Base-by-base conservation (phyloP, 2,797 vertebrate genomes). In the Heteromormyrus szaboi region DNA sequence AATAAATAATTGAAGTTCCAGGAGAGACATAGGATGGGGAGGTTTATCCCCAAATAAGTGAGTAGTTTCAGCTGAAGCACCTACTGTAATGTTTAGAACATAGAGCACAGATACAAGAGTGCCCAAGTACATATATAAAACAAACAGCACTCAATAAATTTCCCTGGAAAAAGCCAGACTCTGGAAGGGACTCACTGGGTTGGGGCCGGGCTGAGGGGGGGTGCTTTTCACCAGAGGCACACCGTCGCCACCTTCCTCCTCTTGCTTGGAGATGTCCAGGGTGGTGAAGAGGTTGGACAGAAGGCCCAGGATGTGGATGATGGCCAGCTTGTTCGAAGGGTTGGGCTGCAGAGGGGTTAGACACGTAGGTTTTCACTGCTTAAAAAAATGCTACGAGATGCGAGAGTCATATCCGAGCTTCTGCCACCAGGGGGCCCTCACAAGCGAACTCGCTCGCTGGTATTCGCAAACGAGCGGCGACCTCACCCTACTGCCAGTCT, bases 251-350 rank as follows among this genome's bases (percentile, higher is more conserved):
- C 95, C 95, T 92, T 99, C 98, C 0, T 99, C 98, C 12, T 99
- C 98, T 0, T 99, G 98, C 93, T 98, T 99, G 95, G 97, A 99
- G 95, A 99, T 97, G 91, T 99, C 98, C 88, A 99, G 93, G 0
- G 99, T 99, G 44, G 98, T 99, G 93, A 99, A 99, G 90, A 99
- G 96, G 93, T 99, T 99, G 92, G 99, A 99, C 51, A 99, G 96
- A 90, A 99, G 96, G 37, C 99, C 98, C 93, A 99, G 92, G 91
- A 99, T 99, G 92, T 99, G 99, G 93, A 99, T 98, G 92, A 99
- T 99, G 54, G 99, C 98, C 94, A 99, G 92, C 88, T 99, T 99
- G 93, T 99, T 99, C 89, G 99, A 99, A 17, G 99, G 98, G 94
- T 99, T 99, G 22, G 98, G 99, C 98, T 99, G 93, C 14, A 94